Conservation (phyloP, 2,888 invertebrate genomes). For the Poecilus cupreus region DNA sequence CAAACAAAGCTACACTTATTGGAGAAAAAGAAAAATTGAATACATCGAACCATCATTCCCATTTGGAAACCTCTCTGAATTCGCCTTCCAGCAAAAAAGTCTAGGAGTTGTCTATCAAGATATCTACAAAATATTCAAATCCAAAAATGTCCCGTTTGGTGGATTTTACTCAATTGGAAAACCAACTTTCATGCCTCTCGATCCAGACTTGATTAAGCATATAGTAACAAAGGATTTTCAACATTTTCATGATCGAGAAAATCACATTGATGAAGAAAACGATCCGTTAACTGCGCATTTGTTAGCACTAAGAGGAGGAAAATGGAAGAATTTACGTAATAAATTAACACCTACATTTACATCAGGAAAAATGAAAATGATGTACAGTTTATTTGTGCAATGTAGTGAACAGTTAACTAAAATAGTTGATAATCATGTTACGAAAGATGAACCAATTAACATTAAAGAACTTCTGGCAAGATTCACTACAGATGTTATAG, state of each 20-base stretch:
- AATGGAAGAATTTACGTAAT: slow-evolving; percentile 77
- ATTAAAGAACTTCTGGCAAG: slow-evolving; percentile 74
- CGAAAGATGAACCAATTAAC: slow-evolving; percentile 58
- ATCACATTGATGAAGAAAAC: slow-evolving; percentile 72
- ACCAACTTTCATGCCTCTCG: not conserved
- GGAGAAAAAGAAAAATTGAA: not conserved
- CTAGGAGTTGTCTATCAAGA: not conserved
- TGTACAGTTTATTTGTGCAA: slow-evolving; percentile 76
- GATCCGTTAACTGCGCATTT: slow-evolving; percentile 77
- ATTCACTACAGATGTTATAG: slow-evolving; percentile 77
- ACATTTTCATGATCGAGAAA: not conserved
- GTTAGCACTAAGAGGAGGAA: slow-evolving; percentile 74
- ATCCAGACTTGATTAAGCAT: not conserved
- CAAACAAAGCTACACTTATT: not conserved
- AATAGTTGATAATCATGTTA: slow-evolving; percentile 64
- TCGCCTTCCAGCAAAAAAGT: not conserved
- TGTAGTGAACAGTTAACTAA: slow-evolving; percentile 74
- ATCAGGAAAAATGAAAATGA: slow-evolving; percentile 78
- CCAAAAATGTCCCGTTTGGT: not conserved
- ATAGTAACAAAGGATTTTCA: not conserved
- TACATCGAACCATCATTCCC: not conserved
- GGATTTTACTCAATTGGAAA: not conserved
- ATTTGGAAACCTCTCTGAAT: not conserved
- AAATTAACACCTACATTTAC: slow-evolving; percentile 80
- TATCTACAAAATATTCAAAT: not conserved